Conservation (phyloP, 2,113 vertebrate genomes). For the Lonchura striata region DNA sequence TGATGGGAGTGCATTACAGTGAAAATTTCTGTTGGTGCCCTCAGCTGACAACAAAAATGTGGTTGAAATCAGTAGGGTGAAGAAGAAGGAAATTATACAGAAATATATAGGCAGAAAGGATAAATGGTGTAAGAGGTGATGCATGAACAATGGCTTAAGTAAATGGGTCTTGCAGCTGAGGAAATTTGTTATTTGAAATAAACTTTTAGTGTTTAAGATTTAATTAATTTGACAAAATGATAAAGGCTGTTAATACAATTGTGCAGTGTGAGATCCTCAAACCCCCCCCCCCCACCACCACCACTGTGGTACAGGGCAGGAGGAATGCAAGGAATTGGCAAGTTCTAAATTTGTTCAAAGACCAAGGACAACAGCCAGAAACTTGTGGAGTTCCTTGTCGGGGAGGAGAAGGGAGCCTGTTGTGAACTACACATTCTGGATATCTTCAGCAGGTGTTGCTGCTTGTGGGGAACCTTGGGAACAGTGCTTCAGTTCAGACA, state of each 20-base stretch:
- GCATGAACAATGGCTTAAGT: background rate
- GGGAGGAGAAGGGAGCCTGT: background rate
- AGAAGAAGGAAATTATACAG: background rate
- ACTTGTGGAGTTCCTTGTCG: background rate
- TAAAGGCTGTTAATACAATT: background rate
- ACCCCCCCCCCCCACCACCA: no score
- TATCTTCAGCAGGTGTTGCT: background rate
- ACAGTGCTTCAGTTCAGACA: background rate
- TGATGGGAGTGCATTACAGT: background rate
- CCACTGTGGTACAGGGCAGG: background rate
- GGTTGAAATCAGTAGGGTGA: background rate
- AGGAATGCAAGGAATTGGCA: background rate
- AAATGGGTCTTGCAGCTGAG: background rate
- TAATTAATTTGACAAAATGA: background rate
- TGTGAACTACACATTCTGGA: fast-evolving
- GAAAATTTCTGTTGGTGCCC: background rate
- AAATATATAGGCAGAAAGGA: background rate
- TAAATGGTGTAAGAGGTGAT: background rate
- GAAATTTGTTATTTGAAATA: background rate
- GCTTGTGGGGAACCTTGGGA: background rate
- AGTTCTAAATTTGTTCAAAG: background rate
- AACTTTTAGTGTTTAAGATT: background rate
- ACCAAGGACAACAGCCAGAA: background rate
- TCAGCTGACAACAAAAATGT: background rate
- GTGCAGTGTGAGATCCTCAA: background rate